Evolutionary conservation across 2,888 invertebrate species (phyloP).

Genomic region (Luffia ferchaultella): DNA sequence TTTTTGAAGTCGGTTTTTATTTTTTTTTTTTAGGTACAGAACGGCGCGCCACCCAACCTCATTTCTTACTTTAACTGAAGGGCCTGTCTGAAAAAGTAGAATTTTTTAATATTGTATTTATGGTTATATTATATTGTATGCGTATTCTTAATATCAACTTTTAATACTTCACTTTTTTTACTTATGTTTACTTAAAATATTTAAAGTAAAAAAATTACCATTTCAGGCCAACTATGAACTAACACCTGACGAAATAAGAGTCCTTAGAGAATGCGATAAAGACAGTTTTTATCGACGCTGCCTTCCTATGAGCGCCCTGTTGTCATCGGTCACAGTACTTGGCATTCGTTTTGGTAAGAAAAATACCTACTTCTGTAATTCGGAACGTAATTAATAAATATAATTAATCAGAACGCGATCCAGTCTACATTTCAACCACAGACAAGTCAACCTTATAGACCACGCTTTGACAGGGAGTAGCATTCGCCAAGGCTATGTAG

Average conservation of each 20-base stretch:
- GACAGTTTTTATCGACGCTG: conserved; percentile 83
- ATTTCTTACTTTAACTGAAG: too few relatives aligned
- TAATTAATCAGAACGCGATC: too few relatives aligned
- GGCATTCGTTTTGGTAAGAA: conserved; percentile 70
- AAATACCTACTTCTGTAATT: too few relatives aligned
- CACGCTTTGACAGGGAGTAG: too few relatives aligned
- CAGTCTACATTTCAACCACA: background rate
- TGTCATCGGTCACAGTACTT: conserved; percentile 70
- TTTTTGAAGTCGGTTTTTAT: too few relatives aligned
- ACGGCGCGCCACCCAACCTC: too few relatives aligned
- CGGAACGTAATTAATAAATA: background rate
- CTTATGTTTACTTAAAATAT: too few relatives aligned
- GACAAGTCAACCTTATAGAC: too few relatives aligned
- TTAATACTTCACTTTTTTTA: background rate
- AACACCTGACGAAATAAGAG: conserved; percentile 74
- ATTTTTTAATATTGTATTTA: background rate
- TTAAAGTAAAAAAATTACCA: background rate
- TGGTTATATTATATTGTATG: background rate
- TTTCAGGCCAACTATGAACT: conserved; percentile 70
- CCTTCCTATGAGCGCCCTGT: conserved; percentile 70
- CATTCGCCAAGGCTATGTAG: too few relatives aligned
- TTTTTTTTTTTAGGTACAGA: too few relatives aligned
- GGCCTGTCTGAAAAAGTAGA: background rate
- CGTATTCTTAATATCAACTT: background rate
- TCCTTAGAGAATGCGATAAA: conserved; percentile 76